Base-by-base conservation (phyloP, 2,113 vertebrate species). In the Eptesicus fuscus region DNA sequence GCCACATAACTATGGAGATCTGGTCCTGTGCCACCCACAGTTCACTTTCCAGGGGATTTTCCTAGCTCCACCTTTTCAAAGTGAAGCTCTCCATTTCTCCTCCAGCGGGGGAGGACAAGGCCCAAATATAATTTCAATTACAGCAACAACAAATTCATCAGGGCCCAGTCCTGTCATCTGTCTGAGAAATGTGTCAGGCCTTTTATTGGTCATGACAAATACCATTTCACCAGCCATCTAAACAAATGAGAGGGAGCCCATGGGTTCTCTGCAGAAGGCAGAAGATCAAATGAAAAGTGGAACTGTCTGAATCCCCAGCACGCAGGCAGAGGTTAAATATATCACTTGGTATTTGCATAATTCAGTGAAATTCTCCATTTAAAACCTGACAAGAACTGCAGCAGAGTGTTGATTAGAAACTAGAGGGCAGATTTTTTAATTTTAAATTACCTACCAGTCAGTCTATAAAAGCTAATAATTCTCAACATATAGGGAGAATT, bases 141-240 rank as follows among this genome's bases (percentile, higher is more conserved):
- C 37, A 88, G 93, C 97, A 97, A 69, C 98, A 97, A 97, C 96
- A 97, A 98, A 98, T 97, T 97, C 96, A 95, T 44, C 71, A 96
- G 90, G 94, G 86, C 84, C 95, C 96, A 96, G 96, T 93, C 96
- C 96, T 80, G 35, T 97, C 98, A 98, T 98, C 97, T 98, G 98
- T 93, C 96, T 96, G 65, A 87, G 94, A 53, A 67, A 37, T 92
- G 56, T 14, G 71, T 95, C 82, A 69, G 86, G 18, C 12, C 78
- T 77, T 90, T 93, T 51, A 79, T 3, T 94, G 35, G n/a, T 61
- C 56, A 44, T 95, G 95, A 96, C 32, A n/a, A 97, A 51, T 93
- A 78, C 37, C 47, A 13, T 92, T 97, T 96, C 97, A 95, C 90
- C 77, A 71, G 76, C 69, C 16, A 78, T 93, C 93, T 96, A 74